These are phyloP conservation scores for Plagodis dolabraria DNA, from an alignment of 2,888 invertebrate genomes.

Conservation along the genomic window DNA sequence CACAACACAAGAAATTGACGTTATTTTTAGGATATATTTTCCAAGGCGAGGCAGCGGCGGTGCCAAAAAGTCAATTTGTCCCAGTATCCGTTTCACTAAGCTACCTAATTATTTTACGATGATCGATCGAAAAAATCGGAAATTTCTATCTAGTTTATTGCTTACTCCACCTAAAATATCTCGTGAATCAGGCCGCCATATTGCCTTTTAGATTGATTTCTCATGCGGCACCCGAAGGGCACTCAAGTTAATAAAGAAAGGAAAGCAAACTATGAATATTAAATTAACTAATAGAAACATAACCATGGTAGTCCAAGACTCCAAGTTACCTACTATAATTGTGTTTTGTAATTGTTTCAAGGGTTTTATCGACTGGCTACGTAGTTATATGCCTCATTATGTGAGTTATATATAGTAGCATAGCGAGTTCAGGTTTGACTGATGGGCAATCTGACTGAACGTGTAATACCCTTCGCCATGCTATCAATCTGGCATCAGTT, in stretches of 20 bases:
- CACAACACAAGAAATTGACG: neutral
- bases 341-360: too few relatives aligned
- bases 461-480: too few relatives aligned
- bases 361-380: too few relatives aligned
- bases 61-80: slow-evolving; percentile 31
- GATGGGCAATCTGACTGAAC: too few relatives aligned
- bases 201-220: slow-evolving; percentile 10
- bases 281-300: neutral
- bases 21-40: neutral
- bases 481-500: too few relatives aligned
- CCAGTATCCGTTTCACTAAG: slow-evolving; percentile 18
- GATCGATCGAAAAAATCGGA: slow-evolving; percentile 17
- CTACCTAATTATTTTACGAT: slow-evolving; percentile 16
- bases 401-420: too few relatives aligned
- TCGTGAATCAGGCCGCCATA: slow-evolving; percentile 4
- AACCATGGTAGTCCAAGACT: too few relatives aligned
- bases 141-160: slow-evolving; percentile 8
- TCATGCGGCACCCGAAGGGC: neutral
- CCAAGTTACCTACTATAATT: too few relatives aligned
- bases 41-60: slow-evolving; percentile 6
- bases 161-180: neutral
- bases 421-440: too few relatives aligned
- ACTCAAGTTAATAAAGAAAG: neutral
- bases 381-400: too few relatives aligned
- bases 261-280: neutral